These are phyloP conservation scores for Pseudomyrmex sp. DNA, from an alignment of 1,140 invertebrate species.

Conservation along the genomic window DNA sequence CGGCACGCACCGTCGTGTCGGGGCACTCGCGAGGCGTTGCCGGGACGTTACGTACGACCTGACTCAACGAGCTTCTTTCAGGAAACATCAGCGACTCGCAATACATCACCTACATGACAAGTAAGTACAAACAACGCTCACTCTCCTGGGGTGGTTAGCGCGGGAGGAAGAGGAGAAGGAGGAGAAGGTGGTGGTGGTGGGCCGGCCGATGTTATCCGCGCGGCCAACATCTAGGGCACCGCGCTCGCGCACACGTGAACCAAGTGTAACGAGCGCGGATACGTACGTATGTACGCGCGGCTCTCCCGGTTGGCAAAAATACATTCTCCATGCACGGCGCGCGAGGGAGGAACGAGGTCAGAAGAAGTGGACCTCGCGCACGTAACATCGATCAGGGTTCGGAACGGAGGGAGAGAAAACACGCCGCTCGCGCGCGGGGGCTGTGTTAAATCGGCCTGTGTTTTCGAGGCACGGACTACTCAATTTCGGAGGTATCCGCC, in stretches of 20 bases:
- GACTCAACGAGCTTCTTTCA: conserved; percentile 84
- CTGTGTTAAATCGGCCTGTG: conserved; percentile 58
- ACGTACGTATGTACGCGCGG: conserved; percentile 11
- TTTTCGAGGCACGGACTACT: conserved; percentile 54
- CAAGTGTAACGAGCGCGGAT: conserved; percentile 31
- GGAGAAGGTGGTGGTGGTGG: no score
- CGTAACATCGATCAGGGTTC: conserved; percentile 51
- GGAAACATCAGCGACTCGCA: conserved; percentile 84
- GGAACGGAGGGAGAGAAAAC: conserved; percentile 7
- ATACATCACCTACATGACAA: conserved; percentile 85
- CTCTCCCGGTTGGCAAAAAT: conserved; percentile 36
- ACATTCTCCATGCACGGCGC: conserved; percentile 13
- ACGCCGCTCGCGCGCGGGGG: conserved; percentile 28
- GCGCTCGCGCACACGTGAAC: conserved; percentile 41
- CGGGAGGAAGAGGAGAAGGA: neutral
- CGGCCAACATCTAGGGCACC: conserved; percentile 43
- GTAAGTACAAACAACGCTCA: conserved; percentile 79
- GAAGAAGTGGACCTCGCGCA: conserved; percentile 56
- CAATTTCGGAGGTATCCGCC: conserved; percentile 54
- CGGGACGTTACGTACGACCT: conserved; percentile 74
- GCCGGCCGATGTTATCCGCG: conserved; percentile 45
- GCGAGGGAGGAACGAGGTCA: conserved; percentile 33
- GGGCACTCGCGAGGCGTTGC: conserved; percentile 49
- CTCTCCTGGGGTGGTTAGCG: conserved; percentile 5
- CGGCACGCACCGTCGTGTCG: conserved; percentile 31